Evolutionary conservation across 2,888 invertebrate genomes (phyloP).

Genomic region (Ellobium chinense): DNA sequence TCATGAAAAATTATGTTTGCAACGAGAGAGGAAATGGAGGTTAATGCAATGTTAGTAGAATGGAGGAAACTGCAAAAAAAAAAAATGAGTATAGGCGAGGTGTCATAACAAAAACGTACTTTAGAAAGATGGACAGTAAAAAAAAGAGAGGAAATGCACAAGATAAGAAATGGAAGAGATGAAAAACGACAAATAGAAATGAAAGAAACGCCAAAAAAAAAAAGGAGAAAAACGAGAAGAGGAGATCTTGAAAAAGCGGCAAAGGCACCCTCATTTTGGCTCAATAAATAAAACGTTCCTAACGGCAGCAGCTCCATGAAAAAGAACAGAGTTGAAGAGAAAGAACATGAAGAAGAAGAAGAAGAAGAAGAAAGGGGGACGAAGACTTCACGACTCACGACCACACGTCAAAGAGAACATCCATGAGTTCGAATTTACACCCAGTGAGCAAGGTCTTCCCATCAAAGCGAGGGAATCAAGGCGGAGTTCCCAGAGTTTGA

Average conservation of each 20-base stretch:
- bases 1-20: neutral
- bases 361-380: neutral
- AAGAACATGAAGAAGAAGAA: neutral
- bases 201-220: neutral
- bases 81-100: neutral
- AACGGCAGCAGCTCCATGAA: too few species aligned
- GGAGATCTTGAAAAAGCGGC: neutral
- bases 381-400: neutral
- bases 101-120: neutral
- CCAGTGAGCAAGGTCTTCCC: neutral
- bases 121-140: neutral
- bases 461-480: neutral
- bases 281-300: too few species aligned
- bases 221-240: neutral
- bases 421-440: conserved; percentile 9
- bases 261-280: too few species aligned
- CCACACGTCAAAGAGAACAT: neutral
- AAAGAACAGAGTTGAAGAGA: too few species aligned
- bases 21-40: neutral
- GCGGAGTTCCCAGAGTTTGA: conserved; percentile 12
- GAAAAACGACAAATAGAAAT: neutral
- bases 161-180: neutral
- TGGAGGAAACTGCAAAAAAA: too few species aligned
- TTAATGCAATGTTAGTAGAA: neutral
- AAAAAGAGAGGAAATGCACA: neutral